Conservation (phyloP, 2,113 vertebrate species). For the Uria aalge region DNA sequence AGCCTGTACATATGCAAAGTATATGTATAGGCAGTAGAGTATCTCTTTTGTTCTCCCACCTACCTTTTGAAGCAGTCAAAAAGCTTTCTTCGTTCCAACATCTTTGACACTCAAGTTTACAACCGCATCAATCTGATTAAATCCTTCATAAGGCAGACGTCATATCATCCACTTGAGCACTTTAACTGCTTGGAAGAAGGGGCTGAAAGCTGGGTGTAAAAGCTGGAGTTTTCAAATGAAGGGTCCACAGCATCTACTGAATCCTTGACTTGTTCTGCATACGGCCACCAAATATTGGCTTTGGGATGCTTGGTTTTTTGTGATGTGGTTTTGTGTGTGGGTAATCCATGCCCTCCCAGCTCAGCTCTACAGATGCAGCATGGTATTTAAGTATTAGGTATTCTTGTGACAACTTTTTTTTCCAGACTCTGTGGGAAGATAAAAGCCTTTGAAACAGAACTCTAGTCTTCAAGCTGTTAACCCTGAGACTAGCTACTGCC, state of each 20-base stretch:
- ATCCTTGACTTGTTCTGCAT: neutral
- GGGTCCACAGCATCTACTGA: neutral
- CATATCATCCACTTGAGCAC: neutral
- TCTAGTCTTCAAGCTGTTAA: neutral
- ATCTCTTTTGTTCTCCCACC: neutral
- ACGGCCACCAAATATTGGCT: neutral
- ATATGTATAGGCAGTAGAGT: neutral
- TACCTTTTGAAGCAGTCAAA: neutral
- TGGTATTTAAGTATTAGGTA: neutral
- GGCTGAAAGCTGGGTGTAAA: neutral
- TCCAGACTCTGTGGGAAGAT: neutral
- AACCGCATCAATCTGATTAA: neutral
- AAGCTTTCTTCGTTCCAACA: neutral
- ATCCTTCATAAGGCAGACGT: neutral
- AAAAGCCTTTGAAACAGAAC: neutral
- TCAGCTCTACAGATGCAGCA: neutral
- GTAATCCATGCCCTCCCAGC: neutral
- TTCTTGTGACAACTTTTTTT: neutral
- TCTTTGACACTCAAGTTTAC: accelerated
- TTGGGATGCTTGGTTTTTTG: neutral
- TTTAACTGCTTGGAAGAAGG: neutral
- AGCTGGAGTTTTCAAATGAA: neutral
- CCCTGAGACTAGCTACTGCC: neutral
- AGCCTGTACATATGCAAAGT: accelerated
- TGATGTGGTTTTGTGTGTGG: neutral